Evolutionary conservation across 2,888 invertebrate species (phyloP).

Genomic region (Aradus depressus): DNA sequence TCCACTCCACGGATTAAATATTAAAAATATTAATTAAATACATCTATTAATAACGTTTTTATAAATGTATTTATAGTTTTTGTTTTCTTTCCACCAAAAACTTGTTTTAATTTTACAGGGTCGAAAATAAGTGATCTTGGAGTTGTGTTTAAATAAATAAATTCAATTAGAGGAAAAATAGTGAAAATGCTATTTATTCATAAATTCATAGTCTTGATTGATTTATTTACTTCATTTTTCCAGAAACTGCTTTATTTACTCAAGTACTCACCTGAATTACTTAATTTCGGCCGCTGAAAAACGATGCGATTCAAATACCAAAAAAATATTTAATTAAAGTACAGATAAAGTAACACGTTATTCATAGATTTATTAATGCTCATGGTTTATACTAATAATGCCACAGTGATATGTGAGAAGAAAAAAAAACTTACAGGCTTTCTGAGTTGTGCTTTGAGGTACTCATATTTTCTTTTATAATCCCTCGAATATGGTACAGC

Average conservation of each 20-base stretch:
- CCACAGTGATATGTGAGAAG: constrained; percentile 3
- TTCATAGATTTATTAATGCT: constrained; percentile 1
- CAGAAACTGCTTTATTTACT: background rate
- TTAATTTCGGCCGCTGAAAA: background rate
- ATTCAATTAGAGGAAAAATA: too few species aligned
- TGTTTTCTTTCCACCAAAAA: too few species aligned
- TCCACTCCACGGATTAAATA: too few species aligned
- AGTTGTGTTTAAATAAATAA: too few species aligned
- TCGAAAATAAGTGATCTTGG: too few species aligned
- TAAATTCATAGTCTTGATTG: too few species aligned
- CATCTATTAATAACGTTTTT: too few species aligned
- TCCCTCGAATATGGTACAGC: constrained; percentile 97
- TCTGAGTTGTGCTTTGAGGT: constrained; percentile 89
- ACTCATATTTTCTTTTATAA: constrained; percentile 98
- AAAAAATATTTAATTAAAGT: background rate
- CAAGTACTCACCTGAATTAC: background rate
- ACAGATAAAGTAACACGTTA: background rate
- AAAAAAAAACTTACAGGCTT: constrained; percentile 61
- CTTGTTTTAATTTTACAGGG: too few species aligned
- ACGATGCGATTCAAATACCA: background rate
- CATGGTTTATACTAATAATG: background rate
- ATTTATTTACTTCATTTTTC: background rate
- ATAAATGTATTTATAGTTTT: too few species aligned
- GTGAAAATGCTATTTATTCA: too few species aligned
- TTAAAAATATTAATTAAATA: too few species aligned